Evolutionary conservation across 23 tunicate genomes (phyloP).

Genomic region (Ciona savignyi): DNA sequence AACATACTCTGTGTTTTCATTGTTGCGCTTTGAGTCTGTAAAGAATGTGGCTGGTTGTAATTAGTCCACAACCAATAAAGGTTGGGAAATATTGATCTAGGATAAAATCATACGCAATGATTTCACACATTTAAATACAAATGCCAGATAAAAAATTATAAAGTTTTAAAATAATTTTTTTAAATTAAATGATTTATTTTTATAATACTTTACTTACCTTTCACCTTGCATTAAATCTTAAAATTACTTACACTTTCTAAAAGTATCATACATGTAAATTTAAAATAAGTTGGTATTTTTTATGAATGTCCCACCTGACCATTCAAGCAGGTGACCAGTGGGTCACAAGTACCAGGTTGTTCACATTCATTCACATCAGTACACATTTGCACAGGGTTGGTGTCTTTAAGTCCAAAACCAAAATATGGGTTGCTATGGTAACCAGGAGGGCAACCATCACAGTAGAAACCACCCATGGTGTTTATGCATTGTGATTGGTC

Average conservation of each 20-base stretch:
- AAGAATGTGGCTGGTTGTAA: no score
- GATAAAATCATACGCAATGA: not conserved
- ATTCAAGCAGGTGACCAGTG: conserved; percentile 23
- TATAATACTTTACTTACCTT: not conserved
- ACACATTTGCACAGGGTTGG: conserved; percentile 9
- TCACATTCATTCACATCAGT: conserved; percentile 20
- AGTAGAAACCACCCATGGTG: conserved; percentile 16
- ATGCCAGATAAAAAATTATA: no score
- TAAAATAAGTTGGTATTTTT: not conserved
- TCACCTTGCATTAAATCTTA: not conserved
- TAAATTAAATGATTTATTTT: not conserved
- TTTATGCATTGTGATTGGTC: conserved; percentile 18
- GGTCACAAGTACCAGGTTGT: conserved; percentile 7
- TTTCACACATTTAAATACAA: not conserved
- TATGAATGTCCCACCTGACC: conserved; percentile 20
- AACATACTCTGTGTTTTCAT: no score
- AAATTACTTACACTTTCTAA: not conserved
- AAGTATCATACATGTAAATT: not conserved
- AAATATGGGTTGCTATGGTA: conserved; percentile 13
- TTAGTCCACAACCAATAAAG: no score
- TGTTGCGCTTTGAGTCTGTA: no score
- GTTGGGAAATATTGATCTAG: not conserved
- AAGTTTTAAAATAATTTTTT: no score
- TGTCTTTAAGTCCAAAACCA: conserved; percentile 25
- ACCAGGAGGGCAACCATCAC: conserved; percentile 26